phyloP scores from a whole-genome alignment of 2,113 vertebrate species.

The Pica pica region DNA sequence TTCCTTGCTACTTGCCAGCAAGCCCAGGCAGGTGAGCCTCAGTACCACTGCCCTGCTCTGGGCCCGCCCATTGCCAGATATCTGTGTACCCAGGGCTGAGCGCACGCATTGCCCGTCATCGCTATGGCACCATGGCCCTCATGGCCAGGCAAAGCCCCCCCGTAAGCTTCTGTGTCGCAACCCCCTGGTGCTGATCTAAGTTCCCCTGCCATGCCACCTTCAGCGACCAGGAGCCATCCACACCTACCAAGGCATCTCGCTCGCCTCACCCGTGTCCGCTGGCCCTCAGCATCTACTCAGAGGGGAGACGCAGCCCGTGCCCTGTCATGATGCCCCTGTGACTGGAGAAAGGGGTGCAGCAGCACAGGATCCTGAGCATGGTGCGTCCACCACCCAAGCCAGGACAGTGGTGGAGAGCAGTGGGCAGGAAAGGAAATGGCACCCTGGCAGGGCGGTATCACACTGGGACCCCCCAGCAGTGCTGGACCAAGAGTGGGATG shows the following conservation, averaged over 20 bases:
- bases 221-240: rapidly evolving
- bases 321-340: rapidly evolving
- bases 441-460: rapidly evolving
- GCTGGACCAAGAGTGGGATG: rapidly evolving
- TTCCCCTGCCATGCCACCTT: rapidly evolving
- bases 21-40: too few species aligned
- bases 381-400: rapidly evolving
- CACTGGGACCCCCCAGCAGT: rapidly evolving
- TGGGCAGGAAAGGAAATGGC: rapidly evolving
- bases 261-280: rapidly evolving
- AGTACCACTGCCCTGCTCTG: rapidly evolving
- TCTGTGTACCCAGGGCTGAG: rapidly evolving
- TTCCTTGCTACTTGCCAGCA: rapidly evolving
- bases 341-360: background rate
- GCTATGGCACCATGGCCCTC: rapidly evolving
- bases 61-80: rapidly evolving
- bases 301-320: rapidly evolving
- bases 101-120: rapidly evolving
- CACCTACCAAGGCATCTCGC: rapidly evolving
- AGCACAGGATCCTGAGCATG: rapidly evolving
- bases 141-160: rapidly evolving
- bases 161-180: rapidly evolving
- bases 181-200: rapidly evolving
- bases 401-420: too few species aligned
- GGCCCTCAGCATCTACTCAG: rapidly evolving